These are phyloP conservation scores for Pangasius larnaudii DNA, from an alignment of 2,797 vertebrate species.

Conservation along the genomic window DNA sequence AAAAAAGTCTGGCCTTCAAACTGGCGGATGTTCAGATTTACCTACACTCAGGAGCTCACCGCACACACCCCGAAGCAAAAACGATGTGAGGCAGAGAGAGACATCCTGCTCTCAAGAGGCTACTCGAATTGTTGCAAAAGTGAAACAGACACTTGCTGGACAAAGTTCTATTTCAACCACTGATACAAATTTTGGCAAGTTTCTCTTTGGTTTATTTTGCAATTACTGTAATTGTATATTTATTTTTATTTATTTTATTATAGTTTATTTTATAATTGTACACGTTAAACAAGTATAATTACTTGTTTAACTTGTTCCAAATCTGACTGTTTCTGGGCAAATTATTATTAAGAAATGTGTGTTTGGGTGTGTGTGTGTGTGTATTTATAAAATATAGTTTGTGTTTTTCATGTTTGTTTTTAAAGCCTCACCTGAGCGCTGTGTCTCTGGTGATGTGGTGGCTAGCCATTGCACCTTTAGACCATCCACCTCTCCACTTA, in stretches of 20 bases:
- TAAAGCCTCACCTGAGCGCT: conserved; percentile 62
- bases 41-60: conserved; percentile 52
- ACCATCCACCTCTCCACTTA: conserved; percentile 90
- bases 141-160: conserved; percentile 67
- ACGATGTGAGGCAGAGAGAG: conserved; percentile 46
- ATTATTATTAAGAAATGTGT: background rate
- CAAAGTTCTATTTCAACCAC: conserved; percentile 46
- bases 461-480: conserved; percentile 84
- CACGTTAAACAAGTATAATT: too few relatives aligned
- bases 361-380: background rate
- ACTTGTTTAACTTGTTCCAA: background rate
- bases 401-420: background rate
- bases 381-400: background rate
- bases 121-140: conserved; percentile 48
- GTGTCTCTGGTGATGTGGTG: conserved; percentile 62
- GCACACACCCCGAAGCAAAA: conserved; percentile 22
- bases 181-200: conserved; percentile 72
- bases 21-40: conserved; percentile 49
- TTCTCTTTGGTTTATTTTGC: conserved; percentile 25
- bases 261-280: too few relatives aligned
- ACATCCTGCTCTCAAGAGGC: conserved; percentile 17
- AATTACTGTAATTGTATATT: too few relatives aligned
- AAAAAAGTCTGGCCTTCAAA: conserved; percentile 53
- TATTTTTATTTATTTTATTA: background rate
- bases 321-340: background rate